Base-by-base conservation (phyloP, 2,113 vertebrate genomes). In the Rhea americana region DNA sequence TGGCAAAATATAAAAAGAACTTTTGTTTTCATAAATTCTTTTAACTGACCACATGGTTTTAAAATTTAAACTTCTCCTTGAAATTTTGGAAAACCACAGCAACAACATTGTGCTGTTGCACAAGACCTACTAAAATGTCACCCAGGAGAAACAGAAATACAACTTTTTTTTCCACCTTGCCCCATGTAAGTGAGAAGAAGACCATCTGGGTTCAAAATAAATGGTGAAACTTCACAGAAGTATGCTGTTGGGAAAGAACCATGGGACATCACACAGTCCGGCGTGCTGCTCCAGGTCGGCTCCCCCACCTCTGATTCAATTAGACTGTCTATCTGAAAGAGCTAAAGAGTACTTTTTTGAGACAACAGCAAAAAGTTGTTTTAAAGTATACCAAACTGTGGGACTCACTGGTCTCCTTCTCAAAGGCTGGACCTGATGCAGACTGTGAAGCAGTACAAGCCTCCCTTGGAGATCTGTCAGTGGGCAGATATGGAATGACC, bases 41-140 rank as follows among this genome's bases (percentile, higher is more conserved):
- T n/a, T 80, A 85, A 81, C 48, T 84, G 73, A 88, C 32, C 39
- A 68, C 48, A 53, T 71, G 30, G 58, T 75, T 92, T 93, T 90
- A 88, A 90, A 93, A 91, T 93, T 78, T 78, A 88, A 91, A 75
- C 15, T 45, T 71, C 12, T 47, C 53, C 39, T 10, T 86, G 20
- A 16, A 68, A 26, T 68, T 32, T 12, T 81, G 68, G 41, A 85
- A 90, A 85, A 37, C 78, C 25, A 9, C 70, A 80, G 22, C 61
- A 85, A 67, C 30, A 47, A 55, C 13, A 35, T 65, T 0, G 1
- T 48, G 22, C 50, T 90, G 21, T 81, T 91, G 56, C 51, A 78
- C 47, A 94, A 89, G 59, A 75, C 32, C 20, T 70, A 58, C 18
- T 62, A 61, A 90, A 85, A 75, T 68, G 22, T n/a, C 1, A 1